Conservation (phyloP, 2,888 invertebrate genomes). For the Eucera pruinosa region DNA sequence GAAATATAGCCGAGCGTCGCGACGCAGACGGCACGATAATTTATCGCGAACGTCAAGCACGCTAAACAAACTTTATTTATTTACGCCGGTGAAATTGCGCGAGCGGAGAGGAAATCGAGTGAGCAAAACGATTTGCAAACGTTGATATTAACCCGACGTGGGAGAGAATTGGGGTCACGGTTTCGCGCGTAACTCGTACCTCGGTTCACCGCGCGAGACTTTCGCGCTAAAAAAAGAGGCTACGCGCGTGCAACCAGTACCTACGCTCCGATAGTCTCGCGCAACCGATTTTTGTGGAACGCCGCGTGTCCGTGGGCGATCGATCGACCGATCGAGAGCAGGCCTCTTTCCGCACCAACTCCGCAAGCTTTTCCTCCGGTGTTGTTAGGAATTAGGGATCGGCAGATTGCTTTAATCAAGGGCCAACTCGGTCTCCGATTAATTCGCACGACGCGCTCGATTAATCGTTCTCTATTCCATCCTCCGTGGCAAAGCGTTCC, state of each 20-base stretch:
- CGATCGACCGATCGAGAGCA: conserved; percentile 32
- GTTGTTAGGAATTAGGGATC: neutral
- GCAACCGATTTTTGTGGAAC: conserved; percentile 21
- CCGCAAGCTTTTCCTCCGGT: neutral
- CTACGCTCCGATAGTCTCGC: too few species aligned
- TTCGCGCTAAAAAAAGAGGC: conserved; percentile 13
- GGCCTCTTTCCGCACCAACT: neutral
- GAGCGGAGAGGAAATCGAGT: too few species aligned
- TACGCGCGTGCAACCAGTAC: neutral
- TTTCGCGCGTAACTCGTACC: conserved; percentile 16
- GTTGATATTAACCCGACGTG: conserved; percentile 7
- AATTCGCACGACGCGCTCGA: neutral
- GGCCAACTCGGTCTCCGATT: neutral
- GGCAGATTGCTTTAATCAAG: conserved; percentile 10
- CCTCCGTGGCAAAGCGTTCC: neutral
- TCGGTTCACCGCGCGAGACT: too few species aligned
- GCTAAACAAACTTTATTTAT: conserved; percentile 18
- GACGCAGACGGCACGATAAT: conserved; percentile 13
- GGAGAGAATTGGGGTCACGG: conserved; percentile 30
- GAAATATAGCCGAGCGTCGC: too few species aligned
- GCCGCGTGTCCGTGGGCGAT: conserved; percentile 18
- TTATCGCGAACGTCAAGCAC: conserved; percentile 6
- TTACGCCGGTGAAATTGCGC: conserved; percentile 22
- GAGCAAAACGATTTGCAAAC: neutral
- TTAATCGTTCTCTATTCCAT: neutral